Evolutionary conservation across 2,797 vertebrate species (phyloP).

Genomic region (Sebastes minor): DNA sequence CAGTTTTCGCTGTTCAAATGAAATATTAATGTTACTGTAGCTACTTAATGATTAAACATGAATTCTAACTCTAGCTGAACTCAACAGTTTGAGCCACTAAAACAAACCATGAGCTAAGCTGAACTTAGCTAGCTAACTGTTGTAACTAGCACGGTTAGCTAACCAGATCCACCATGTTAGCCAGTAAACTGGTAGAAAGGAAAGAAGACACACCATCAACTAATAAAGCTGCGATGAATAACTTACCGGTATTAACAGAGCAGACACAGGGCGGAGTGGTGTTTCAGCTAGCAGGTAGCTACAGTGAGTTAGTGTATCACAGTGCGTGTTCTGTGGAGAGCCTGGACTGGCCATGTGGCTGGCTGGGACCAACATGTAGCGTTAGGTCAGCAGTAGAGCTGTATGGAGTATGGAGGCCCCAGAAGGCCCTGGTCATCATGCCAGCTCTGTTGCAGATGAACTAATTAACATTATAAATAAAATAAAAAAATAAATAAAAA

Average conservation of each 20-base stretch:
- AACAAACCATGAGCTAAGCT: not conserved
- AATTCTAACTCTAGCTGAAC: not conserved
- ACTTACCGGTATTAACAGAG: not conserved
- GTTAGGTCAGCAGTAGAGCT: not conserved
- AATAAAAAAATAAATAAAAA: too few species aligned
- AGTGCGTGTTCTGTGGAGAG: not conserved
- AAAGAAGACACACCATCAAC: not conserved
- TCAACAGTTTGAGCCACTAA: not conserved
- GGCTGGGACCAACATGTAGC: not conserved
- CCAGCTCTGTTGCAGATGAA: not conserved
- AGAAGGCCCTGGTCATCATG: not conserved
- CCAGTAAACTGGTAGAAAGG: not conserved
- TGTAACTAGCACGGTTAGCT: not conserved
- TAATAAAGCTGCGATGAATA: not conserved
- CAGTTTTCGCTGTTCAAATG: too few species aligned
- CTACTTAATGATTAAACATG: too few species aligned
- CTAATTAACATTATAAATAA: not conserved
- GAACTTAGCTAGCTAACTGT: not conserved
- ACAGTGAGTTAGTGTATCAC: too few species aligned
- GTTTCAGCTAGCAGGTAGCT: not conserved
- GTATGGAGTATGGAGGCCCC: not conserved
- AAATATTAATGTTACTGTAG: not conserved
- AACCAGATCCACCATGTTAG: not conserved
- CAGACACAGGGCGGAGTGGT: not conserved
- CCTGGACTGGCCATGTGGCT: not conserved